Base-by-base conservation (phyloP, 2,888 invertebrate species). In the Trilocha varians region DNA sequence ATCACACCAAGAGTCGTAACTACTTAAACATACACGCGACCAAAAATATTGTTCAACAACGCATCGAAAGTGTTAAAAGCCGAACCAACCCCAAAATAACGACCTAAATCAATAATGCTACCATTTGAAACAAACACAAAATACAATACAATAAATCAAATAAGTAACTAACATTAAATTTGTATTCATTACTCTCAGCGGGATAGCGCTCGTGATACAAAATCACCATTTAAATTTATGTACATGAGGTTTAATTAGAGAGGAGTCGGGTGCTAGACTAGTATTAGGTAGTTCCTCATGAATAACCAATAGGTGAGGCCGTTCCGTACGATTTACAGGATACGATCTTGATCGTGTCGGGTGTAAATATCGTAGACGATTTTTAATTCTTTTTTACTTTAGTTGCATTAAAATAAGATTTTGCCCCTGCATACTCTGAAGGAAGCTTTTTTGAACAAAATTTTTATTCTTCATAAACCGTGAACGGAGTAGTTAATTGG, bases 171-270 rank as follows among this genome's bases (percentile, higher is more conserved):
- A 47, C 44, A 42, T 40, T 40, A 47, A 47, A 52, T 58, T 53
- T 48, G 53, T 57, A 62, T 59, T 57, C 55, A 59, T 59, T 55
- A 56, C 44, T 47, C 57, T 38, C 59, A 57, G 57, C 59, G 44
- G 57, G 53, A 33, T 42, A 42, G 40, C 47, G 46, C 45, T 51
- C 50, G 52, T 51, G 43, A 41, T 52, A 52, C 53, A 50, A 50
- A 52, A 58, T 57, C 55, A 53, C 53, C 52, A 53, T 57, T 57
- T 55, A 54, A 53, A 59, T 59, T 57, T 57, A 62, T 59, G 53
- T 45, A 49, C 44, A 40, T 38, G 45, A 41, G 46, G 53, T 56
- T 46, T 55, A 52, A 54, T 54, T 52, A 49, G 42, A 45, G 45
- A 48, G 42, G 34, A 39, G 39, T 33, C 41, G 34, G 33, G 38